Evolutionary conservation across 2,888 invertebrate genomes (phyloP).

Genomic region (Latrodectus hesperus): DNA sequence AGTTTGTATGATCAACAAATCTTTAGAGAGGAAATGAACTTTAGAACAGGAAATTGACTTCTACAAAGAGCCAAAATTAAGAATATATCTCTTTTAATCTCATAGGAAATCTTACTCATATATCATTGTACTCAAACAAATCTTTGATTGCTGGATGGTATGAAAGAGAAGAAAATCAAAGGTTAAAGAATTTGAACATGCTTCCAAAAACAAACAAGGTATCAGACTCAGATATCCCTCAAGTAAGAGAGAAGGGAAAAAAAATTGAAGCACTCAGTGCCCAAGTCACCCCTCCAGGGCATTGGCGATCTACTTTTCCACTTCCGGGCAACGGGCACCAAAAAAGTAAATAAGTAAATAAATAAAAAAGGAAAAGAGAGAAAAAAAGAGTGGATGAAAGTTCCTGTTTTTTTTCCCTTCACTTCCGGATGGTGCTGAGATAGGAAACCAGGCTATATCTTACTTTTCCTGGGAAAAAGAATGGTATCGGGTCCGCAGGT

Average conservation of each 20-base stretch:
- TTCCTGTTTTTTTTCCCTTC: conserved; percentile 35
- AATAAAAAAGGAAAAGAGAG: neutral
- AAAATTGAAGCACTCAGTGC: neutral
- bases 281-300: conserved; percentile 16
- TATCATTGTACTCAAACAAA: conserved; percentile 15
- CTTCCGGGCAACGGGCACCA: conserved; percentile 33
- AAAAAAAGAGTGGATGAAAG: conserved; percentile 23
- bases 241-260: neutral
- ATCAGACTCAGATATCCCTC: conserved; percentile 14
- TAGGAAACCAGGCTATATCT: conserved; percentile 29
- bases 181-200: conserved; percentile 22
- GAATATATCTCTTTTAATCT: too few relatives aligned
- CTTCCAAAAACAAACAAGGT: conserved; percentile 44
- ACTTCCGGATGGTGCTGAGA: conserved; percentile 25
- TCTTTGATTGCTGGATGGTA: neutral
- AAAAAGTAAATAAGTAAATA: too few relatives aligned
- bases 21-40: too few relatives aligned
- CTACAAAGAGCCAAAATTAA: too few relatives aligned
- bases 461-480: conserved; percentile 16
- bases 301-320: conserved; percentile 55
- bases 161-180: neutral
- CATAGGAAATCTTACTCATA: neutral
- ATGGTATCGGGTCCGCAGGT: conserved; percentile 9
- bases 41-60: too few relatives aligned
- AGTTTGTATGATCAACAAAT: too few relatives aligned